Evolutionary conservation across 2,888 invertebrate genomes (phyloP).

Genomic region (Leucania comma): DNA sequence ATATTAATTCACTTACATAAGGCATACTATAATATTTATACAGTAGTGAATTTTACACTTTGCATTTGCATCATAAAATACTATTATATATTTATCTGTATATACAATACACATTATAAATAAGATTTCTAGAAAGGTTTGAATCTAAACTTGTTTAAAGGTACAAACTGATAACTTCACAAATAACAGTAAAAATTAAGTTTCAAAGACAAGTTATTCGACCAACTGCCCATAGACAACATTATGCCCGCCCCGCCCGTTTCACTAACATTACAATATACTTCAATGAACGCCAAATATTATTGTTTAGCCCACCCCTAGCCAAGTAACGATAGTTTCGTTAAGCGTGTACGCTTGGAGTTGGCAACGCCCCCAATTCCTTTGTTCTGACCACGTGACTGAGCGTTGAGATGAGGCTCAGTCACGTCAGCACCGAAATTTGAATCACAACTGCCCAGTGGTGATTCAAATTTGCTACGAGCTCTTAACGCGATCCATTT

Average conservation of each 20-base stretch:
- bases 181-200: neutral
- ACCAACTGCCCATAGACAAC: neutral
- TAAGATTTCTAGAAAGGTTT: conserved; percentile 12
- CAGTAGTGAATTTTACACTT: neutral
- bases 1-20: neutral
- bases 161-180: neutral
- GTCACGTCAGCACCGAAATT: too few species aligned
- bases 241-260: neutral
- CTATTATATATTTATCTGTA: neutral
- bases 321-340: too few species aligned
- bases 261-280: neutral
- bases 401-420: too few species aligned
- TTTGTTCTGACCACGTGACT: too few species aligned
- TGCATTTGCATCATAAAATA: neutral
- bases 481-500: too few species aligned
- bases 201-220: neutral
- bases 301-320: too few species aligned
- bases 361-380: too few species aligned
- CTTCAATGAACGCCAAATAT: neutral
- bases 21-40: neutral
- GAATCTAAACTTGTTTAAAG: neutral
- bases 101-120: neutral
- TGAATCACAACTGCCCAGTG: too few species aligned
- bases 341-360: too few species aligned
- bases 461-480: too few species aligned